Percentiles rank a stretch among this genome's conserved stretches.
These are phyloP conservation scores for Coenobita brevimanus DNA, from an alignment of 1,140 invertebrate species.

Conservation along the genomic window DNA sequence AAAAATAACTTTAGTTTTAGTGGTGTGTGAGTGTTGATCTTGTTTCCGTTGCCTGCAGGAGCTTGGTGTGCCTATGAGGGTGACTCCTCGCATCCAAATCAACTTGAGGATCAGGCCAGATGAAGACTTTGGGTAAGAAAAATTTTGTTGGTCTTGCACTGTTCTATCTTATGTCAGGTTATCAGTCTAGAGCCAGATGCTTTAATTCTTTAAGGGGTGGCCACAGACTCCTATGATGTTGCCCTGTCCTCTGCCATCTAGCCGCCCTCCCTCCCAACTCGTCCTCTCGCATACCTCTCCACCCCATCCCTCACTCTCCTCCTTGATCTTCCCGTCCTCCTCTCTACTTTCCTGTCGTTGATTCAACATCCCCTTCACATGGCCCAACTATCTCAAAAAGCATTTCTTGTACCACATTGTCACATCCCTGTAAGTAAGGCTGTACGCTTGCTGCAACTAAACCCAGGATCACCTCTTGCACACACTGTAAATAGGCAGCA, in stretches of 20 bases:
- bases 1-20: too few species aligned
- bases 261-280: not conserved
- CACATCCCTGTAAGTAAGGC: too few species aligned
- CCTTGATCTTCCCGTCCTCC: not conserved
- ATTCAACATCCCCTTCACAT: not conserved
- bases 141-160: too few species aligned
- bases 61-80: slow-evolving; percentile 76
- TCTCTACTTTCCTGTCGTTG: not conserved
- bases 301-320: not conserved
- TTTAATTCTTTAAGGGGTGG: too few species aligned
- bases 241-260: not conserved
- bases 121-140: slow-evolving; percentile 68
- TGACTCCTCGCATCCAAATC: slow-evolving; percentile 76
- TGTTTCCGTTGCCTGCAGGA: slow-evolving; percentile 72
- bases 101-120: slow-evolving; percentile 74
- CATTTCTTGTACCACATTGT: too few species aligned
- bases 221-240: too few species aligned
- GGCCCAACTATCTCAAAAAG: too few species aligned
- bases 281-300: not conserved
- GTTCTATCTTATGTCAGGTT: too few species aligned
- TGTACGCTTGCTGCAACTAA: too few species aligned
- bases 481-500: too few species aligned
- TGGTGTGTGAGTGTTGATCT: slow-evolving; percentile 51
- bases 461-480: too few species aligned
- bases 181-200: too few species aligned